Percentiles rank a stretch among this genome's conserved stretches.
These are phyloP conservation scores for Perizoma flavofasciatum DNA, from an alignment of 2,888 invertebrate genomes.

Conservation along the genomic window DNA sequence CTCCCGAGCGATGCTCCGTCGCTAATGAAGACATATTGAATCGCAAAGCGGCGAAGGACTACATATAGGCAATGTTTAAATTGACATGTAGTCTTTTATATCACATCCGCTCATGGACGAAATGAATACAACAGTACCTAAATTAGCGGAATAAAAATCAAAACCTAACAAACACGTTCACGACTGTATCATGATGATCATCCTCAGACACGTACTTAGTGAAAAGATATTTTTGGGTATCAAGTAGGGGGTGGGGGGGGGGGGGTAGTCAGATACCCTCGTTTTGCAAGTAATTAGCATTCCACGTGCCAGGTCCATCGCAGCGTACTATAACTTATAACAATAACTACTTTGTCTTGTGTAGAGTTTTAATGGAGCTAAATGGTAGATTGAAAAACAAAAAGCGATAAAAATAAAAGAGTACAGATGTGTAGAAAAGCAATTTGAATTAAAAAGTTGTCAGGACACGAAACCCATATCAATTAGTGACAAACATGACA, in stretches of 20 bases:
- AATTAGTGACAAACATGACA: conserved; percentile 66
- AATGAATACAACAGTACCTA: conserved; percentile 8
- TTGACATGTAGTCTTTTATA: conserved; percentile 75
- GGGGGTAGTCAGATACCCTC: too few relatives aligned
- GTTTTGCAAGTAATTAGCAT: too few relatives aligned
- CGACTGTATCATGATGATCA: too few relatives aligned
- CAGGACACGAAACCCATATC: conserved; percentile 68
- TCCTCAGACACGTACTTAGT: too few relatives aligned
- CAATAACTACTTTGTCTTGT: conserved; percentile 8
- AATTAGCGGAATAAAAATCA: too few relatives aligned
- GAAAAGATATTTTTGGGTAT: too few relatives aligned
- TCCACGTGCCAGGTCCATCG: too few relatives aligned
- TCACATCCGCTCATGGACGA: conserved; percentile 48
- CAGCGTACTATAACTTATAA: conserved; percentile 3
- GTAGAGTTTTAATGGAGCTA: neutral
- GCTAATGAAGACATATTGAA: conserved; percentile 84
- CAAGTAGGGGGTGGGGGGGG: too few relatives aligned
- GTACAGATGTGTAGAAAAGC: conserved; percentile 34
- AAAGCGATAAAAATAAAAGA: conserved; percentile 28
- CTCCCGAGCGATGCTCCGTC: conserved; percentile 76
- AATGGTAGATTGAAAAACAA: conserved; percentile 1
- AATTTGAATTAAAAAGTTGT: conserved; percentile 57
- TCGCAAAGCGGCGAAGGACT: conserved; percentile 76
- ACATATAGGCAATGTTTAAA: conserved; percentile 79
- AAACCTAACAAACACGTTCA: too few relatives aligned